Percentiles rank a stretch among this genome's conserved stretches.
Evolutionary conservation across 2,797 vertebrate genomes (phyloP).

Genomic region (Bradypus variegatus): DNA sequence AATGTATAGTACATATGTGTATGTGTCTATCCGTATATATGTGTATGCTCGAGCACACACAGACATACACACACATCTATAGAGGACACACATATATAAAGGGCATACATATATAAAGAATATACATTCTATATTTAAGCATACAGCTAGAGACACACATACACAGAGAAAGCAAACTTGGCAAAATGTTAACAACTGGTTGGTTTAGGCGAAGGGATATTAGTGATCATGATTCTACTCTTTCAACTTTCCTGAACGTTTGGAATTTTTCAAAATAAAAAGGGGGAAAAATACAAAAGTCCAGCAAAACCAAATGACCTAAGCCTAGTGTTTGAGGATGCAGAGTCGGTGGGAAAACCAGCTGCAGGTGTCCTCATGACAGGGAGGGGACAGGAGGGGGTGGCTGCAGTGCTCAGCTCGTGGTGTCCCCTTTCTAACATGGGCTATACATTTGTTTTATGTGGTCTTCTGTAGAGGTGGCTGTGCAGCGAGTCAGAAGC

Average conservation of each 20-base stretch:
- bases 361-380: no score
- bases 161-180: background rate
- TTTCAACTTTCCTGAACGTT: constrained; percentile 15
- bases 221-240: background rate
- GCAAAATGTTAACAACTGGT: background rate
- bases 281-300: background rate
- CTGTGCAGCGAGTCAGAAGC: background rate
- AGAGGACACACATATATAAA: background rate
- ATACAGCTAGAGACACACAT: background rate
- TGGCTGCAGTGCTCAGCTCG: background rate
- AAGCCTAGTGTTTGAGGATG: background rate
- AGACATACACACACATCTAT: background rate
- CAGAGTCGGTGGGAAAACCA: background rate
- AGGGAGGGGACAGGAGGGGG: background rate
- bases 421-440: background rate
- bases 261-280: constrained; percentile 24
- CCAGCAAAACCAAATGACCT: background rate
- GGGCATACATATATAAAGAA: background rate
- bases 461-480: background rate
- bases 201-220: background rate
- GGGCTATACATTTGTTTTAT: background rate
- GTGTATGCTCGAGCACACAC: background rate
- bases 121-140: background rate
- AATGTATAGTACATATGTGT: no score
- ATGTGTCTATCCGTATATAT: background rate